Evolutionary conservation across 2,797 vertebrate species (phyloP).

Genomic region (Mallotus villosus): DNA sequence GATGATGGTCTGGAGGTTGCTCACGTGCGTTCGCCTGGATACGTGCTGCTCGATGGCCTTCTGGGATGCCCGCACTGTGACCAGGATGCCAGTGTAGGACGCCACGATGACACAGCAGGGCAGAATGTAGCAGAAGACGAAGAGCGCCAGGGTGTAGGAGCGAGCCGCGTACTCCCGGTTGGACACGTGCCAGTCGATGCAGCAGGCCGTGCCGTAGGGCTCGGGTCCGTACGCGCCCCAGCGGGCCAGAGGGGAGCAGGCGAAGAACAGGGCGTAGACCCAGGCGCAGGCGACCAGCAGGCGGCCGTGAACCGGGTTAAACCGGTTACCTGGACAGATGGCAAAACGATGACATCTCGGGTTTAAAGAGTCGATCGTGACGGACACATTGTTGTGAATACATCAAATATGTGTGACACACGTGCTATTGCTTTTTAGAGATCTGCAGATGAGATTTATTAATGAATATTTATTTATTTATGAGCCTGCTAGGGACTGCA

Average conservation of each 20-base stretch:
- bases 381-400: too few species aligned
- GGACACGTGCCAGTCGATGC: constrained; percentile 78
- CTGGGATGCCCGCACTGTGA: constrained; percentile 73
- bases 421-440: too few species aligned
- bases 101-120: constrained; percentile 76
- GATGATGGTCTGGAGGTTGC: constrained; percentile 71
- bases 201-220: constrained; percentile 83
- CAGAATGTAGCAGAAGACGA: constrained; percentile 79
- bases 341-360: constrained; percentile 5
- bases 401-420: too few species aligned
- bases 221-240: constrained; percentile 80
- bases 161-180: constrained; percentile 62
- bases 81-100: constrained; percentile 76
- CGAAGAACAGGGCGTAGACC: constrained; percentile 76
- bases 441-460: too few species aligned
- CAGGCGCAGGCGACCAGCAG: constrained; percentile 74
- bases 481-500: too few species aligned
- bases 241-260: constrained; percentile 73
- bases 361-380: not conserved
- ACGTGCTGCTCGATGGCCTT: constrained; percentile 74
- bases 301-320: constrained; percentile 66
- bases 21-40: constrained; percentile 62
- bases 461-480: too few species aligned
- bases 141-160: constrained; percentile 73
- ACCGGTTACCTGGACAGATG: constrained; percentile 72